Base-by-base conservation (phyloP, 2,797 vertebrate species). In the Pseudomugil gertrudae region DNA sequence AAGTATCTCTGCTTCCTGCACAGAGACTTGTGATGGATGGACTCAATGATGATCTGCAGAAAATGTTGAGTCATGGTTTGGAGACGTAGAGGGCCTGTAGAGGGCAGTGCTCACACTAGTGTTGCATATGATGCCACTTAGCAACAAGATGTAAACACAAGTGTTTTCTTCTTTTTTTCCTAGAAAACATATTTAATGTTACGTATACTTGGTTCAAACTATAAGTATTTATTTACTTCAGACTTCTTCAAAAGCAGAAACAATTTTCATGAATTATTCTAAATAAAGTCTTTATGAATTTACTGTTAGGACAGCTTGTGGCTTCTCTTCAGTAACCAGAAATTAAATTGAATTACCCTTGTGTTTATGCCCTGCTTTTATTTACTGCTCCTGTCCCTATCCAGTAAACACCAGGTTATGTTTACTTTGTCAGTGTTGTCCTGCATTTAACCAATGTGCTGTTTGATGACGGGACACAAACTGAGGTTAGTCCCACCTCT, bases 21-120 rank as follows among this genome's bases (percentile, higher is more conserved):
- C 61, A 2, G n/a, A 40, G 57, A 48, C 27, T 59, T 69, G 62
- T 81, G 79, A 87, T 78, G 69, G 63, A 80, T 72, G 65, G n/a
- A 74, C 29, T 75, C 21, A 24, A 48, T 57, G 52, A 79, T 38
- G 29, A n/a, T 3, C 73, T 58, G 59, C 62, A 58, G 57, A 78
- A 89, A 87, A 63, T 84, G 88, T 80, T 2, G 73, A 90, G 87
- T 92, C 86, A 91, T 40, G 76, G 75, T 82, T 88, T 79, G 84
- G 81, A 78, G 83, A 80, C 65, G 58, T 30, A 2, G 83, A 84
- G 54, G 65, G 7, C 74, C 89, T 74, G 19, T 55, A 75, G 85
- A 35, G 71, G 80, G 87, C 84, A 71, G 67, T 67, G 14, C 15
- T 59, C 19, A 1, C 3, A 19, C 0, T 7, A 26, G 21, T 4